phyloP scores from a whole-genome alignment of 2,113 vertebrate genomes.

The Peromyscus polionotus region DNA sequence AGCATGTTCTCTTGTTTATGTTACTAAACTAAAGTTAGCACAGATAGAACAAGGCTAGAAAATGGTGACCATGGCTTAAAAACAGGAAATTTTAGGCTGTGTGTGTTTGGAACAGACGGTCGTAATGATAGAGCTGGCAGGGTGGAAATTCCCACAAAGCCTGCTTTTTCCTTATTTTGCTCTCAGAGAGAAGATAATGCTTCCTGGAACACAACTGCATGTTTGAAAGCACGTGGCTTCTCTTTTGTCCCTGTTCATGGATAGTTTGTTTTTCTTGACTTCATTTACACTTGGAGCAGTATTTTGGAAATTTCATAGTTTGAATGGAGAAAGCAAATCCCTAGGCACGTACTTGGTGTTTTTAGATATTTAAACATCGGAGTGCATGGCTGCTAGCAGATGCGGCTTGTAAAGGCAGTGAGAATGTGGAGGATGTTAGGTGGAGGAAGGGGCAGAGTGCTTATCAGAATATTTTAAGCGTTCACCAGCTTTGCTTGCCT shows the following conservation, averaged over 20 bases:
- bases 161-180: constrained; percentile 94
- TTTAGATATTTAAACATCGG: constrained; percentile 30
- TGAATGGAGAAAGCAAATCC: constrained; percentile 32
- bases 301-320: constrained; percentile 67
- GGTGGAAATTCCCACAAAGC: constrained; percentile 98
- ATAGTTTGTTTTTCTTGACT: constrained; percentile 83
- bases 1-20: constrained; percentile 88
- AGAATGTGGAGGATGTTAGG: background rate
- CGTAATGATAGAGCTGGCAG: constrained; percentile 95
- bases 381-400: background rate
- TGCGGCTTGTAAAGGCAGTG: constrained; percentile 30
- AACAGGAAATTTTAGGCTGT: constrained; percentile 99
- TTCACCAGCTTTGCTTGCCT: background rate
- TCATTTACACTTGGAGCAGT: constrained; percentile 36
- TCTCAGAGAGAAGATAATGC: constrained; percentile 88
- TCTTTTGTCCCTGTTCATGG: constrained; percentile 76
- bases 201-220: constrained; percentile 93
- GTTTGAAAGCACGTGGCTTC: constrained; percentile 83
- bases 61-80: constrained; percentile 96
- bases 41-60: constrained; percentile 88
- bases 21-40: constrained; percentile 94
- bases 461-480: constrained; percentile 30
- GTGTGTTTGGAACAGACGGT: constrained; percentile 97
- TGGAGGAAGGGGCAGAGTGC: background rate
- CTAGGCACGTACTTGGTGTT: constrained; percentile 28